Evolutionary conservation across 2,113 vertebrate genomes (phyloP), one percentile per base, ranked within the genome.

Genomic region (Peromyscus maniculatus): DNA sequence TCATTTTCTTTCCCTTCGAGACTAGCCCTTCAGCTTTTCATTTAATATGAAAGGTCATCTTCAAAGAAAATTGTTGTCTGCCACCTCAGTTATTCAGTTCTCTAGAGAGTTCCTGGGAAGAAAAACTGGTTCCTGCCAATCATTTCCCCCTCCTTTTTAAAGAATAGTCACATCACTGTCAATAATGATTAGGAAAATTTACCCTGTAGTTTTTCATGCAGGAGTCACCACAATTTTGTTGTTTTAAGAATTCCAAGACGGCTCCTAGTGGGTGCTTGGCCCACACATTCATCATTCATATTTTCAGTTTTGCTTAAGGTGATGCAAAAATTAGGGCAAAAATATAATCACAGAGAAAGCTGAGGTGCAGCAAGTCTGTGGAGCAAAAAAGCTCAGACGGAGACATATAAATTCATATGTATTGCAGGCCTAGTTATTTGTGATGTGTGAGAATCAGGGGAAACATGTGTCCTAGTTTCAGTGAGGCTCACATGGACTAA

Each of bases 41-140:
- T 92, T 97, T 95, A 95, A 80, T 96, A 94, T 95, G 75, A 97
- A 97, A 97, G 86, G 96, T 96, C 91, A 96, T 96, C 72, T 93
- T 95, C 80, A 96, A 75, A 96, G 91, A 95, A 94, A 89, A 93
- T 88, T 91, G 55, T 96, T 96, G 79, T 93, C 71, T 87, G 82
- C 87, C 89, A 67, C 82, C 94, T 95, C 78, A 77, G 82, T 95
- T 94, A 83, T 95, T 93, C 91, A 95, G 97, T 92, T 96, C 94
- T 96, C 91, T 67, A 79, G 91, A 72, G 82, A 97, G 72, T 92
- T 57, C 75, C 67, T 72, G 93, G 69, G n/a, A 96, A 94, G 79
- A 90, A 93, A 93, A 95, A 43, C 94, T 94, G 66, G 43, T 82
- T 96, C 46, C 31, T 96, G 93, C 72, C 97, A 96, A 49, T 97